Percentiles rank a stretch among this genome's conserved stretches.
phyloP scores from a whole-genome alignment of 2,797 vertebrate genomes.

The Borostomias antarcticus region DNA sequence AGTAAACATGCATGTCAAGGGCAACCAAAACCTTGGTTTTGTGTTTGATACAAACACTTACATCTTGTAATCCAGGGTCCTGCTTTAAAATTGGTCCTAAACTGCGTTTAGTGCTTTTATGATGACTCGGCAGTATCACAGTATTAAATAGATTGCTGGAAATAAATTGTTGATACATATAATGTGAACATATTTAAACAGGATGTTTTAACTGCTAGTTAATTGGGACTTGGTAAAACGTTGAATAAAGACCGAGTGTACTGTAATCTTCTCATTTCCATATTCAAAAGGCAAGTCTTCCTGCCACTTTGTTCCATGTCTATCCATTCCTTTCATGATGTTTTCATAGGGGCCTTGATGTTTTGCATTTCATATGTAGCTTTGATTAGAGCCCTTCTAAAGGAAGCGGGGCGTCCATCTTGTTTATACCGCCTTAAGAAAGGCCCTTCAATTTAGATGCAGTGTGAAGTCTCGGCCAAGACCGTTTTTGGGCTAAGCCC shows the following conservation, averaged over 20 bases:
- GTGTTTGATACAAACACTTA: too few species aligned
- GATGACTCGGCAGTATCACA: too few species aligned
- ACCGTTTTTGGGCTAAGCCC: conserved; percentile 30
- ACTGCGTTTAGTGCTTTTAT: too few species aligned
- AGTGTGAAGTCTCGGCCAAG: conserved; percentile 36
- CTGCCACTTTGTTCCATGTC: background rate
- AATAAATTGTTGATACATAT: too few species aligned
- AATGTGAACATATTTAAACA: too few species aligned
- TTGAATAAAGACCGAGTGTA: too few species aligned
- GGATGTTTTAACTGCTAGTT: too few species aligned
- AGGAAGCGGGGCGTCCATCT: conserved; percentile 1
- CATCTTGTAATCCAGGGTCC: too few species aligned
- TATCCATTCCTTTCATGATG: background rate
- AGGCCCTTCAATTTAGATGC: conserved; percentile 3
- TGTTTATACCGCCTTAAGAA: conserved; percentile 15
- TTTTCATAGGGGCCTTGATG: conserved; percentile 21
- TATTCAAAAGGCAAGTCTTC: background rate
- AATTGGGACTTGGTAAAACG: background rate
- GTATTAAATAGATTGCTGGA: too few species aligned
- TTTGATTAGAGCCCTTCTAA: conserved; percentile 5
- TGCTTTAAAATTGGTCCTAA: too few species aligned
- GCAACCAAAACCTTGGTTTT: too few species aligned
- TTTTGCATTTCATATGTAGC: conserved; percentile 9
- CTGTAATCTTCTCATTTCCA: background rate
- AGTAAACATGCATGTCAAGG: too few species aligned